These are phyloP conservation scores for Aphelenchoides avenae DNA, from an alignment of 1,140 invertebrate species.

Conservation along the genomic window DNA sequence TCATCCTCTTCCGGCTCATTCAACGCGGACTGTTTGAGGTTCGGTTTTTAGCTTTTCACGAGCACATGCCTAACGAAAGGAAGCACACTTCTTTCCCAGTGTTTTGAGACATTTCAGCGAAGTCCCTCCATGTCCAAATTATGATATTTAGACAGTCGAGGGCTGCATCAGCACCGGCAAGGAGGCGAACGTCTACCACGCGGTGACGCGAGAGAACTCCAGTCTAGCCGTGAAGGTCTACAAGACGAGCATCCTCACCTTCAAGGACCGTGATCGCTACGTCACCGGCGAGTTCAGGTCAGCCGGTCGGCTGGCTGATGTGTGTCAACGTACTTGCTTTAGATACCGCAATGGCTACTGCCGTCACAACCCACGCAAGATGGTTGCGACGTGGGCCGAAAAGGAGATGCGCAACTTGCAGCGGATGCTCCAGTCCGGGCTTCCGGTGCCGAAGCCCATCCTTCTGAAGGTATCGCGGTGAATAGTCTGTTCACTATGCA, in stretches of 20 bases:
- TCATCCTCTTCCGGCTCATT: slow-evolving; percentile 89
- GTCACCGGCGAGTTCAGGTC: slow-evolving; percentile 83
- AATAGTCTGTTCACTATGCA: slow-evolving; percentile 15
- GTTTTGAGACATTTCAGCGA: too few species aligned
- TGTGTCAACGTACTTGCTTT: slow-evolving; percentile 18
- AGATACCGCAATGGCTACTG: slow-evolving; percentile 89
- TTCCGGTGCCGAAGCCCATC: slow-evolving; percentile 51
- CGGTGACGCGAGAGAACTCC: slow-evolving; percentile 65
- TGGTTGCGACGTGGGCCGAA: slow-evolving; percentile 95
- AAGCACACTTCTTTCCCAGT: too few species aligned
- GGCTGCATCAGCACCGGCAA: slow-evolving; percentile 95
- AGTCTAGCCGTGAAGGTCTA: slow-evolving; percentile 70
- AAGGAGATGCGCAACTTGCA: slow-evolving; percentile 93
- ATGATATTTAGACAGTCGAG: too few species aligned
- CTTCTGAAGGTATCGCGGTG: slow-evolving; percentile 48
- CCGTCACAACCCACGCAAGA: slow-evolving; percentile 88
- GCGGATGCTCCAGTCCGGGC: slow-evolving; percentile 61
- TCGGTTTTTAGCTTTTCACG: too few species aligned
- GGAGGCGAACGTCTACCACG: slow-evolving; percentile 97
- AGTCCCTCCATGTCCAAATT: too few species aligned
- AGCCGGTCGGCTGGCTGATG: slow-evolving; percentile 20
- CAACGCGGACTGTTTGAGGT: slow-evolving; percentile 68
- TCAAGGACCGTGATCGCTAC: slow-evolving; percentile 96
- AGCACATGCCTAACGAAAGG: too few species aligned
- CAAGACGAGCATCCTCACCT: slow-evolving; percentile 91